A percentile compares a stretch with the other conserved stretches of the same genome.
Evolutionary conservation across 1,140 invertebrate species (phyloP).

Genomic region (Drosophila melanica): DNA sequence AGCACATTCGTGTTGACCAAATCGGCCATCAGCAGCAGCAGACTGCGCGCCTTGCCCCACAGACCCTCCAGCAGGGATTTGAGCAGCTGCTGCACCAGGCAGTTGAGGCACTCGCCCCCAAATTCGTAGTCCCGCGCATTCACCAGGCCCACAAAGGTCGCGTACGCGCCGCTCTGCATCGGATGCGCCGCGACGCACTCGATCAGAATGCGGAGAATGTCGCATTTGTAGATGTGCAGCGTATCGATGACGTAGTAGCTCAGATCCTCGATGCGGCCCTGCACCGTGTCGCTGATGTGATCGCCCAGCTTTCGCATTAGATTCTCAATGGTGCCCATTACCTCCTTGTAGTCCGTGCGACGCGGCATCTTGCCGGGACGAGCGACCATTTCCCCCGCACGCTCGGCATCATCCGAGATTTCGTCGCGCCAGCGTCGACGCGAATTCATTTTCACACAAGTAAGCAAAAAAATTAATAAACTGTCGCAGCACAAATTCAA

Average conservation of each 20-base stretch:
- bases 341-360: background rate
- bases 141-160: constrained; percentile 96
- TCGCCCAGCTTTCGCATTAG: constrained; percentile 34
- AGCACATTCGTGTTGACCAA: constrained; percentile 98
- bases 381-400: background rate
- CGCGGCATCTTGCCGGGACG: constrained; percentile 6
- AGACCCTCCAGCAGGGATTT: constrained; percentile 93
- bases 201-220: constrained; percentile 95
- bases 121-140: constrained; percentile 99
- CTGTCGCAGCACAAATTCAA: background rate
- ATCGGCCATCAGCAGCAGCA: constrained; percentile 95
- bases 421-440: constrained; percentile 12
- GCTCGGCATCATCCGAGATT: background rate
- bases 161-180: constrained; percentile 98
- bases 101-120: constrained; percentile 97
- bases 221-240: constrained; percentile 74
- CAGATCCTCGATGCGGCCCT: constrained; percentile 43
- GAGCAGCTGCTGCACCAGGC: constrained; percentile 95
- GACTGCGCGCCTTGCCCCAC: constrained; percentile 94
- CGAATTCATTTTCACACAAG: constrained; percentile 18
- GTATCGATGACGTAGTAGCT: constrained; percentile 7
- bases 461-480: background rate
- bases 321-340: background rate
- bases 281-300: background rate
- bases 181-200: constrained; percentile 97